Conservation (phyloP, 1,140 invertebrate genomes). For the Caenorhabditis remanei region DNA sequence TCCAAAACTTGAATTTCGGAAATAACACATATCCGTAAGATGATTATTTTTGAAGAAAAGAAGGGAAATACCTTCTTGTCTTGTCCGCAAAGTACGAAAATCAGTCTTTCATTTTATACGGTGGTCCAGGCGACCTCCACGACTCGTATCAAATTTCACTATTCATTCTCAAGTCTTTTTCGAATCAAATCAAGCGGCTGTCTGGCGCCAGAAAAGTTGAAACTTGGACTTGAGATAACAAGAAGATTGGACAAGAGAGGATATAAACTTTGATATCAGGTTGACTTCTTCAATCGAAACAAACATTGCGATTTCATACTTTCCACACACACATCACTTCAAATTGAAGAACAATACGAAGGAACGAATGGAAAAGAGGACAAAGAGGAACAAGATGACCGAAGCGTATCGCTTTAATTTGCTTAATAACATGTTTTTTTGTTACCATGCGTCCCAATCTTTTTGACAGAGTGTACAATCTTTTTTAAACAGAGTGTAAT, state of each 20-base stretch:
- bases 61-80: background rate
- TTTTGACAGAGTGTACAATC: background rate
- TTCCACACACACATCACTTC: background rate
- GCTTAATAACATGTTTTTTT: constrained; percentile 51
- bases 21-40: no score
- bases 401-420: constrained; percentile 42
- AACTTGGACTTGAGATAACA: constrained; percentile 35
- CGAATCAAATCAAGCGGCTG: constrained; percentile 36
- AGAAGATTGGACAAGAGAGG: background rate
- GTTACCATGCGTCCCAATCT: background rate
- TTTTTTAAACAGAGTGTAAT: constrained; percentile 5
- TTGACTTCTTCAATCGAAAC: background rate
- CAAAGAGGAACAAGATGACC: background rate
- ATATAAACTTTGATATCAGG: constrained; percentile 29
- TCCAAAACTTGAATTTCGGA: no score
- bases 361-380: background rate
- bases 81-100: no score
- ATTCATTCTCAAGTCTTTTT: background rate
- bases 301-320: background rate
- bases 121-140: constrained; percentile 31
- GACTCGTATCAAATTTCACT: constrained; percentile 37
- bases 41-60: background rate
- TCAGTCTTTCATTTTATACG: background rate
- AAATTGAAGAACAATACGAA: background rate
- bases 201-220: constrained; percentile 49